Conservation (phyloP, 2,797 vertebrate genomes). For the Oophaga sylvatica region DNA sequence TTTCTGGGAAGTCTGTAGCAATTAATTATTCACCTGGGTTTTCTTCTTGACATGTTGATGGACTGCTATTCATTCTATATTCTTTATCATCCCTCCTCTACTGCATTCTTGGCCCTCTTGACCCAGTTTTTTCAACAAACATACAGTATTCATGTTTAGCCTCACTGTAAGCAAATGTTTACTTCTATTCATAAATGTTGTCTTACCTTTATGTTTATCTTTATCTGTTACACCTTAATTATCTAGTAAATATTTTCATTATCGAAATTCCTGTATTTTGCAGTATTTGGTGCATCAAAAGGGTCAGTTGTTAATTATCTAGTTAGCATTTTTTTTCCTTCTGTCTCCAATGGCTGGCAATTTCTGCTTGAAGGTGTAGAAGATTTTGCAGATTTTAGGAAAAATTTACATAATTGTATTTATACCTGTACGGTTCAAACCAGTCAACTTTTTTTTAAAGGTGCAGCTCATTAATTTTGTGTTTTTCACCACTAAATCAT, state of each 20-base stretch:
- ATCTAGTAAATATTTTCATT: background rate
- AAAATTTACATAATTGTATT: too few relatives aligned
- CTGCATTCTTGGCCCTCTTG: background rate
- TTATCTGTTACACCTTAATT: background rate
- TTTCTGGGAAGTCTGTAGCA: background rate
- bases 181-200: background rate
- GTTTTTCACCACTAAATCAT: too few relatives aligned
- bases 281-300: too few relatives aligned
- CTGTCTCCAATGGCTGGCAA: too few relatives aligned
- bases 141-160: background rate
- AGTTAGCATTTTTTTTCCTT: too few relatives aligned
- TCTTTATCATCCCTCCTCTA: background rate
- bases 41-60: background rate
- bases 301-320: too few relatives aligned
- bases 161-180: background rate
- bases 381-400: too few relatives aligned
- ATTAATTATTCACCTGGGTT: background rate
- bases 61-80: background rate
- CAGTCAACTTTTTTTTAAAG: too few relatives aligned
- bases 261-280: too few relatives aligned
- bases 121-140: background rate
- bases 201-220: background rate
- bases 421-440: too few relatives aligned
- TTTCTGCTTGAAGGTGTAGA: too few relatives aligned
- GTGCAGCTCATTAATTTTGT: too few relatives aligned